phyloP scores from a whole-genome alignment of 2,888 invertebrate genomes.

The Pomacea canaliculata region DNA sequence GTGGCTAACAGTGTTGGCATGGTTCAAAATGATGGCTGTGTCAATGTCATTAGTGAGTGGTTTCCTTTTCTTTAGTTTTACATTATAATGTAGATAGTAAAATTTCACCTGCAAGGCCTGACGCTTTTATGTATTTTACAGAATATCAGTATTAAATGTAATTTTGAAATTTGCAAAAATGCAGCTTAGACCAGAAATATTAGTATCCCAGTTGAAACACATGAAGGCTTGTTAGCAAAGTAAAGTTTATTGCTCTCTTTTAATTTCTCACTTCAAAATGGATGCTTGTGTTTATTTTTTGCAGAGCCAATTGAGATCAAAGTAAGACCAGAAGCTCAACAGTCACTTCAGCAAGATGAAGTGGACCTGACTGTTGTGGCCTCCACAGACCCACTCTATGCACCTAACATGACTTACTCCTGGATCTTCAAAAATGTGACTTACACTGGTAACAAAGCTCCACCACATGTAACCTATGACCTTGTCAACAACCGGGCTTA shows the following conservation, averaged over 20 bases:
- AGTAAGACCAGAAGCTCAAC: slow-evolving; percentile 2
- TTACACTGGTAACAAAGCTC: slow-evolving; percentile 1
- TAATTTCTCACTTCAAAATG: too few relatives aligned
- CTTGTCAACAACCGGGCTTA: slow-evolving; percentile 18
- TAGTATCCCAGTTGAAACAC: too few relatives aligned
- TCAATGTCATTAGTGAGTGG: slow-evolving; percentile 39
- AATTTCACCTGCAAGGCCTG: background rate
- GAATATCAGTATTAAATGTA: too few relatives aligned
- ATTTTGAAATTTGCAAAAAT: background rate
- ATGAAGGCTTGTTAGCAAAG: too few relatives aligned
- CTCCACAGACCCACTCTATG: slow-evolving; percentile 18
- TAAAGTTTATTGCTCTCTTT: too few relatives aligned
- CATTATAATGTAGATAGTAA: background rate
- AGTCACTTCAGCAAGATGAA: slow-evolving; percentile 28
- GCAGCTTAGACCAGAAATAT: background rate
- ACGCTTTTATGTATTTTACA: too few relatives aligned
- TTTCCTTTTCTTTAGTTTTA: background rate
- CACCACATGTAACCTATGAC: slow-evolving; percentile 24
- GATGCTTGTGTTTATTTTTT: background rate
- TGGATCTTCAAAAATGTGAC: slow-evolving; percentile 34
- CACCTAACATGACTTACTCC: slow-evolving; percentile 14
- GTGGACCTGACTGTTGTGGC: slow-evolving; percentile 36
- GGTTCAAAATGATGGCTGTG: slow-evolving; percentile 32
- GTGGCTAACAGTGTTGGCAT: slow-evolving; percentile 28
- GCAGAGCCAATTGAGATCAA: slow-evolving; percentile 31